Evolutionary conservation across 1,140 invertebrate species (phyloP).

Genomic region (Diabrotica virgifera): DNA sequence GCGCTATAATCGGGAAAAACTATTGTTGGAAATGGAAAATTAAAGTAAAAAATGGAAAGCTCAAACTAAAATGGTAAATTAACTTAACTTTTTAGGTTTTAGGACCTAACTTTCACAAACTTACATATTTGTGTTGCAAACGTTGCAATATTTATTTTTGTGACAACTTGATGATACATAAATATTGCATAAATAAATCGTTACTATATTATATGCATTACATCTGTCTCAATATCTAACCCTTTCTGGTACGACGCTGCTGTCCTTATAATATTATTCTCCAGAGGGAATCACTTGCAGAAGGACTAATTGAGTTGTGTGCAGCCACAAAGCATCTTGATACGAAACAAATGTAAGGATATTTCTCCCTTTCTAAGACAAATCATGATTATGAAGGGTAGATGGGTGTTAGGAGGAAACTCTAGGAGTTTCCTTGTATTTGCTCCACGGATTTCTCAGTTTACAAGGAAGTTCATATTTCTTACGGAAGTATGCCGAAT

Average conservation of each 20-base stretch:
- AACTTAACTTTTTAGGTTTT: too few relatives aligned
- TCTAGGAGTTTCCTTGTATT: background rate
- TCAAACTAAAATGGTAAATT: too few relatives aligned
- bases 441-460: background rate
- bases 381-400: constrained; percentile 15
- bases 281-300: constrained; percentile 12
- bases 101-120: too few relatives aligned
- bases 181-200: too few relatives aligned
- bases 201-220: too few relatives aligned
- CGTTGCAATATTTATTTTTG: too few relatives aligned
- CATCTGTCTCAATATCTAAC: too few relatives aligned
- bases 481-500: background rate
- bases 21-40: too few relatives aligned
- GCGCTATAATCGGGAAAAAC: too few relatives aligned
- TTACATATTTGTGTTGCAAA: too few relatives aligned
- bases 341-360: constrained; percentile 18
- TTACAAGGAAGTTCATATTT: background rate
- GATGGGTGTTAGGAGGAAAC: background rate
- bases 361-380: constrained; percentile 11
- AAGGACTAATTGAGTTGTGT: constrained; percentile 19
- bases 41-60: too few relatives aligned
- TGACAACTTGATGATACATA: too few relatives aligned
- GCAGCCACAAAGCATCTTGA: constrained; percentile 19
- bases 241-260: background rate
- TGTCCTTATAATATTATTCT: constrained; percentile 11